These are phyloP conservation scores for Oedothorax gibbosus DNA, from an alignment of 1,140 invertebrate genomes.

Conservation along the genomic window DNA sequence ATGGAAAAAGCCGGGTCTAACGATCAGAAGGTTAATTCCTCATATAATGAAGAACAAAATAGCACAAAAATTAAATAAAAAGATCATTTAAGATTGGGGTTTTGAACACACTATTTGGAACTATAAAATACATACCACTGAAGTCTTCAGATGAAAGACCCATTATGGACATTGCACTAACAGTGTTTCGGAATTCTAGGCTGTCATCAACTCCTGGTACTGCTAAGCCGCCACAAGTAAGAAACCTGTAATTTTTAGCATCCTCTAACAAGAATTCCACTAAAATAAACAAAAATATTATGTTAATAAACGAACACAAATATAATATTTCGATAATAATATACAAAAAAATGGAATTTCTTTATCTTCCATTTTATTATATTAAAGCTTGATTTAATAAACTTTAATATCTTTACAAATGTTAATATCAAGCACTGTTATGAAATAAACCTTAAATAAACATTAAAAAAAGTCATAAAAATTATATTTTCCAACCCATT, in stretches of 20 bases:
- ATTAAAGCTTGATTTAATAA: no score
- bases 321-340: not conserved
- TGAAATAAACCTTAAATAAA: no score
- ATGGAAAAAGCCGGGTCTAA: no score
- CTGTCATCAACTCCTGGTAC: slow-evolving; percentile 96
- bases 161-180: slow-evolving; percentile 99
- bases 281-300: slow-evolving; percentile 70
- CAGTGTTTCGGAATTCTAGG: slow-evolving; percentile 91
- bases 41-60: no score
- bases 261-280: slow-evolving; percentile 97
- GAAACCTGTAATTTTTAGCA: slow-evolving; percentile 91
- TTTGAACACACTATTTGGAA: not conserved
- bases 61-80: no score
- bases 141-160: slow-evolving; percentile 92
- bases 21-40: no score
- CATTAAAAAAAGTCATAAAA: no score
- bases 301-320: not conserved
- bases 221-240: slow-evolving; percentile 82
- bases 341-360: not conserved
- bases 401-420: no score
- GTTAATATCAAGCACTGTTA: no score
- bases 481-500: no score
- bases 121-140: slow-evolving; percentile 69
- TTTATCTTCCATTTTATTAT: not conserved
- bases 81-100: no score